Evolutionary conservation across 2,888 invertebrate genomes (phyloP).

Genomic region (Folsomia candida): DNA sequence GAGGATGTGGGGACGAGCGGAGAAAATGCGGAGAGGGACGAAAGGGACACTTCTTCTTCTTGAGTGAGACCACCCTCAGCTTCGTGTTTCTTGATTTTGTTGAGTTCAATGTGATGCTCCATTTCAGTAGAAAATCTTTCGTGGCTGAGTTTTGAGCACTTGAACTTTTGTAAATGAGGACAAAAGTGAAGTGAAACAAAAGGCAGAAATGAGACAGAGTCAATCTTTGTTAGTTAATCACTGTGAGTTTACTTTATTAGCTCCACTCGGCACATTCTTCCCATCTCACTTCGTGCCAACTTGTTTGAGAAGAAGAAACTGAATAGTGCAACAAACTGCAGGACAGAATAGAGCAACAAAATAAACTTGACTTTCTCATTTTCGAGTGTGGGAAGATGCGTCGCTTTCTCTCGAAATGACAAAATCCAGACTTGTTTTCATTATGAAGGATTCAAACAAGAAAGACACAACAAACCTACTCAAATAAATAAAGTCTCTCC

Average conservation of each 20-base stretch:
- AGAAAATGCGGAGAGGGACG: background rate
- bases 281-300: background rate
- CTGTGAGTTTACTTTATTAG: constrained; percentile 20
- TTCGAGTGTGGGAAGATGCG: background rate
- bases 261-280: background rate
- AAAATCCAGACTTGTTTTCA: background rate
- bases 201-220: constrained; percentile 19
- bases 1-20: background rate
- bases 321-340: background rate
- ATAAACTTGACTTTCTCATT: background rate
- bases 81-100: background rate
- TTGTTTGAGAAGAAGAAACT: background rate
- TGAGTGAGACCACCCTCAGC: background rate
- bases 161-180: constrained; percentile 11
- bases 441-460: background rate
- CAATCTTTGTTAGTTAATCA: constrained; percentile 27
- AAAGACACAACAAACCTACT: background rate
- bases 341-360: background rate
- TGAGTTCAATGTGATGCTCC: background rate
- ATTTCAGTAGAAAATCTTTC: background rate
- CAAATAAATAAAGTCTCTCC: too few relatives aligned
- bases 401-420: background rate
- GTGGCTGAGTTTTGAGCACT: background rate
- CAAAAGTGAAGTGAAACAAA: constrained; percentile 2
- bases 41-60: background rate